Conservation (phyloP, 2,797 vertebrate genomes). For the Poeciliopsis turneri region DNA sequence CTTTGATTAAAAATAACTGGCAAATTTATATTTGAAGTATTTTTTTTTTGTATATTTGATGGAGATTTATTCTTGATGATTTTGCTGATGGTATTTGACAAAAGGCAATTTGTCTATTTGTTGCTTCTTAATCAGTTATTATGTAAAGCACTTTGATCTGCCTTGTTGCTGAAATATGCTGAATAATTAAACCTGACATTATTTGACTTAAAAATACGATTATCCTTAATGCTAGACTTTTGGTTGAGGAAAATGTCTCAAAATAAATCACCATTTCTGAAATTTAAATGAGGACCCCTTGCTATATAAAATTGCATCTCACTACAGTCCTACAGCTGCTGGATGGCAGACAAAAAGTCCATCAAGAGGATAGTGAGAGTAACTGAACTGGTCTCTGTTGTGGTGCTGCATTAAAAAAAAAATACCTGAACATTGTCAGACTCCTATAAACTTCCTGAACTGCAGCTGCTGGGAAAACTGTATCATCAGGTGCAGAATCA, state of each 20-base stretch:
- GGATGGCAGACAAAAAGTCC: neutral
- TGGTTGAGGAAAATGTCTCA: neutral
- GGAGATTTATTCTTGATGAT: no score
- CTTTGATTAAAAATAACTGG: no score
- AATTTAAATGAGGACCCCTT: neutral
- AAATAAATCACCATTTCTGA: neutral
- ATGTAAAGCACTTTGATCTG: no score
- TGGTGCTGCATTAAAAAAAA: neutral
- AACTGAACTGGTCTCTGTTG: neutral
- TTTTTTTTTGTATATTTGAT: no score
- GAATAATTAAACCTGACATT: no score
- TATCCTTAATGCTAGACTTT: neutral
- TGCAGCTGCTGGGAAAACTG: neutral
- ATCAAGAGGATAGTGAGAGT: neutral
- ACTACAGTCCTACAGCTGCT: neutral
- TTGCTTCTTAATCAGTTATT: no score
- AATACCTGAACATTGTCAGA: neutral
- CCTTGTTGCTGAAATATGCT: no score
- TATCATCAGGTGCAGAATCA: neutral
- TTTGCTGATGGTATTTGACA: no score
- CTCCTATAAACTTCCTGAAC: neutral
- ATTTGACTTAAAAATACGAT: neutral
- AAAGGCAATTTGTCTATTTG: no score
- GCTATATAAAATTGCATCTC: neutral
- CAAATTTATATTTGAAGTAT: no score